phyloP scores from a whole-genome alignment of 2,113 vertebrate species.

The Poeciliopsis prolifica region DNA sequence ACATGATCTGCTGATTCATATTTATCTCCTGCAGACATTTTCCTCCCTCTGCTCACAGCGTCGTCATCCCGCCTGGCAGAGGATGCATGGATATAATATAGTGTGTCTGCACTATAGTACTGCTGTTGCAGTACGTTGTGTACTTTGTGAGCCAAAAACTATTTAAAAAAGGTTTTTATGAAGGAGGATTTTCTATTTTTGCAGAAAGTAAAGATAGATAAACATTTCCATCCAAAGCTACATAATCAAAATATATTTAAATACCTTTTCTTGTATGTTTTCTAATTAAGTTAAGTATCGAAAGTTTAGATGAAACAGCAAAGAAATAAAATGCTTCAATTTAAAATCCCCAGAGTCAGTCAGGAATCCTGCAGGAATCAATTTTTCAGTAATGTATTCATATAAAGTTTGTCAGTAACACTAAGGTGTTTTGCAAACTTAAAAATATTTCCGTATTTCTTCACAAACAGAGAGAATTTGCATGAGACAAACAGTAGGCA shows the following conservation, averaged over 20 bases:
- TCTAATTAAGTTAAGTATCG: neutral
- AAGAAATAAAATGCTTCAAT: neutral
- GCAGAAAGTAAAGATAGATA: neutral
- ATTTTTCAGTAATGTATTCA: too few species aligned
- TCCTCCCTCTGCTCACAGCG: slow-evolving; percentile 1
- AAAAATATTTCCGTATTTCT: too few species aligned
- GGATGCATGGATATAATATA: neutral
- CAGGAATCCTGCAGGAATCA: too few species aligned
- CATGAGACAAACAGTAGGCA: too few species aligned
- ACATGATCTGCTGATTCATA: slow-evolving; percentile 43
- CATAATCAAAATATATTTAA: too few species aligned
- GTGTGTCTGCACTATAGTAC: neutral
- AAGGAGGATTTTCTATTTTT: neutral
- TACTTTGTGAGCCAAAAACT: neutral
- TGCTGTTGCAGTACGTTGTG: neutral
- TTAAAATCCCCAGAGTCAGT: too few species aligned
- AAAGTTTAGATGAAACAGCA: neutral
- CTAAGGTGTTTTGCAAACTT: too few species aligned
- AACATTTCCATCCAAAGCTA: neutral
- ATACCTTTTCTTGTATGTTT: neutral
- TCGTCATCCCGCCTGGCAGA: slow-evolving; percentile 27
- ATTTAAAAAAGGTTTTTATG: neutral
- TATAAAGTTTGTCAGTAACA: neutral
- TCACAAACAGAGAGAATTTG: too few species aligned
- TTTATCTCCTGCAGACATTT: slow-evolving; percentile 67